phyloP scores from a whole-genome alignment of 2,113 vertebrate genomes.

The zebrafish (Danio rerio) region GRCz12tu NC_133190.1:3449001-3449500 shows the following conservation, averaged over 20 bases:
- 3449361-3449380: conserved; percentile 96
- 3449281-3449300: conserved; percentile 44
- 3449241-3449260: conserved; percentile 55
- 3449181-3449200: conserved; percentile 52
- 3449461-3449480: conserved; percentile 94
- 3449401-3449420: conserved; percentile 99
- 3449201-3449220: conserved; percentile 65
- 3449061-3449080: conserved; percentile 1
- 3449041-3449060: background rate
- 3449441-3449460: conserved; percentile 96
- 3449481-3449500: conserved; percentile 98
- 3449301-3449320: conserved; percentile 47
- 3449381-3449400: conserved; percentile 98
- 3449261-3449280: conserved; percentile 66
- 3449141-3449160: conserved; percentile 6
- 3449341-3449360: conserved; percentile 97
- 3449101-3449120: background rate
- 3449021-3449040: background rate
- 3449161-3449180: conserved; percentile 30
- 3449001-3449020: background rate
- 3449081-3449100: conserved; percentile 6
- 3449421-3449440: conserved; percentile 96
- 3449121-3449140: background rate
- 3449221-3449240: conserved; percentile 71
- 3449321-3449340: conserved; percentile 77